Percentiles rank a stretch among this genome's conserved stretches.
Evolutionary conservation across 2,113 vertebrate genomes (phyloP).

Genomic region (Channa argus): DNA sequence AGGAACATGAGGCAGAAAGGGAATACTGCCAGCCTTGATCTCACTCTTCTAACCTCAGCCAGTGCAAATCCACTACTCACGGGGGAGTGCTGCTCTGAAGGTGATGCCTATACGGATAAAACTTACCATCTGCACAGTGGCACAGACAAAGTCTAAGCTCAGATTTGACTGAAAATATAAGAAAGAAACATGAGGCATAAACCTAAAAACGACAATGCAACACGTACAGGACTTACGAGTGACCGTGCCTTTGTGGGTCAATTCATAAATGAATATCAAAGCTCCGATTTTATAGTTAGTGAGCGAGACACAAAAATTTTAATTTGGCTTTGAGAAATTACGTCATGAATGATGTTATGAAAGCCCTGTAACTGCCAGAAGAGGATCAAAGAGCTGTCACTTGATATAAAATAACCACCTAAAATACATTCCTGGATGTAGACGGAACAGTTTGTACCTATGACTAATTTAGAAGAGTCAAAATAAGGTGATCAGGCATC

Average conservation of each 20-base stretch:
- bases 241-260: too few species aligned
- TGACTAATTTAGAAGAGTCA: slow-evolving; percentile 15
- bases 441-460: not conserved
- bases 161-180: slow-evolving; percentile 9
- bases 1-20: slow-evolving; percentile 46
- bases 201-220: slow-evolving; percentile 3
- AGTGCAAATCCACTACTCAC: slow-evolving; percentile 46
- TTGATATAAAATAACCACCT: not conserved
- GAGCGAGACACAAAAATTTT: slow-evolving; percentile 22
- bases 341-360: slow-evolving; percentile 31
- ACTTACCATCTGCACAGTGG: slow-evolving; percentile 3
- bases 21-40: slow-evolving; percentile 44
- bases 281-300: slow-evolving; percentile 14
- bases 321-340: slow-evolving; percentile 36
- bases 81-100: slow-evolving; percentile 1
- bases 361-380: slow-evolving; percentile 22
- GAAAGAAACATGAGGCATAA: slow-evolving; percentile 5
- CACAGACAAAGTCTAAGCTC: not conserved
- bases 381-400: slow-evolving; percentile 38
- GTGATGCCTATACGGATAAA: slow-evolving; percentile 35
- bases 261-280: slow-evolving; percentile 41
- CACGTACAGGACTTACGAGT: not conserved
- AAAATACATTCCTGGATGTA: not conserved
- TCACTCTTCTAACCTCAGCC: slow-evolving; percentile 55
- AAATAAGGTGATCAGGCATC: slow-evolving; percentile 37